Evolutionary conservation across 1,140 invertebrate genomes (phyloP).

Genomic region (Phortica variegata): DNA sequence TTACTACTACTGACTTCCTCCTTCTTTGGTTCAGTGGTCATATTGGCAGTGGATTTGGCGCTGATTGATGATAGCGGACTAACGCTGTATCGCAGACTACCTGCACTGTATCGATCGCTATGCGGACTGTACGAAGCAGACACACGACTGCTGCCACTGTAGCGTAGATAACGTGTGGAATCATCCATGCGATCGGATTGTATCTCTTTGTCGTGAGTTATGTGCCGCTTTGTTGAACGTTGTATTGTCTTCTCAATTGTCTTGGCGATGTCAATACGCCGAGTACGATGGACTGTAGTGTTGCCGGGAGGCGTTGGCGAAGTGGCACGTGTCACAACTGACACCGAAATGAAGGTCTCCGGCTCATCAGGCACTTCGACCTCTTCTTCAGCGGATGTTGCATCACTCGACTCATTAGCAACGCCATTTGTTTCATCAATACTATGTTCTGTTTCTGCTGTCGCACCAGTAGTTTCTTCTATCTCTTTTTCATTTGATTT

Average conservation of each 20-base stretch:
- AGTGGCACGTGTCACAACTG: constrained; percentile 71
- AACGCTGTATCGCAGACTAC: constrained; percentile 49
- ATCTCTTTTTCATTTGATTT: constrained; percentile 36
- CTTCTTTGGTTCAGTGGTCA: too few species aligned
- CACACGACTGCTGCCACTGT: constrained; percentile 59
- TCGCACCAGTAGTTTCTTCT: constrained; percentile 10
- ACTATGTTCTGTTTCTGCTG: too few species aligned
- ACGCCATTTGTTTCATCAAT: too few species aligned
- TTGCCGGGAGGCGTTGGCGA: constrained; percentile 73
- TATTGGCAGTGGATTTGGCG: constrained; percentile 6
- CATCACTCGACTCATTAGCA: not conserved
- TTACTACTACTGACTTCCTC: not conserved
- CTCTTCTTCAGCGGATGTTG: not conserved
- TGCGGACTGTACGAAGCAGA: constrained; percentile 68
- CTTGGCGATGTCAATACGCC: constrained; percentile 70
- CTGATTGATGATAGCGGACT: constrained; percentile 23
- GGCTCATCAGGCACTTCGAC: not conserved
- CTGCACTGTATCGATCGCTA: constrained; percentile 60
- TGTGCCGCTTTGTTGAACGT: constrained; percentile 60
- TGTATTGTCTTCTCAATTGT: constrained; percentile 68
- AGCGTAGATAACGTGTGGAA: constrained; percentile 64
- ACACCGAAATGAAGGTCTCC: constrained; percentile 60
- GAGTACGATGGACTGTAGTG: constrained; percentile 61
- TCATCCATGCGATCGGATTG: constrained; percentile 70
- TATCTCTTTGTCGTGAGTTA: constrained; percentile 66